Evolutionary conservation across 1,140 invertebrate genomes (phyloP).

Genomic region (Ylistrum balloti): DNA sequence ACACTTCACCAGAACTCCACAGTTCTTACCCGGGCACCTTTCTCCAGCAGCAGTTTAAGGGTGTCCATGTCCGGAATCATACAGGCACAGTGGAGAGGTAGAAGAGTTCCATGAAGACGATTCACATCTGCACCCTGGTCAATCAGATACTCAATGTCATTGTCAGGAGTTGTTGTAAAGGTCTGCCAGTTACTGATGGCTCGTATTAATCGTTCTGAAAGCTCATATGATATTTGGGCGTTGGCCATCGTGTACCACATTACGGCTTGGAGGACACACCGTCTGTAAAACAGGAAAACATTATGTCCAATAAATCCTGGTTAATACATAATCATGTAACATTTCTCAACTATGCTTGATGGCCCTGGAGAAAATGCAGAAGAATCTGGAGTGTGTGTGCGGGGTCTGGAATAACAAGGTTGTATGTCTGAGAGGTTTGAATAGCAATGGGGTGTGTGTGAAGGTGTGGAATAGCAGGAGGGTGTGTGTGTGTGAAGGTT

Average conservation of each 20-base stretch:
- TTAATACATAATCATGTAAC: too few species aligned
- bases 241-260: conserved; percentile 82
- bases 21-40: conserved; percentile 77
- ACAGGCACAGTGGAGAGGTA: conserved; percentile 82
- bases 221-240: conserved; percentile 76
- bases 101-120: conserved; percentile 78
- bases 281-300: conserved; percentile 14
- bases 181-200: conserved; percentile 78
- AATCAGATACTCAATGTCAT: conserved; percentile 79
- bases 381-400: too few species aligned
- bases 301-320: too few species aligned
- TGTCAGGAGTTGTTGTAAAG: conserved; percentile 67
- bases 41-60: conserved; percentile 73
- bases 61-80: conserved; percentile 79
- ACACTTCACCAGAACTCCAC: too few species aligned
- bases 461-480: too few species aligned
- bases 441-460: too few species aligned
- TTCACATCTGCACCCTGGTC: conserved; percentile 81
- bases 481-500: too few species aligned
- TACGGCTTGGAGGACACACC: conserved; percentile 44
- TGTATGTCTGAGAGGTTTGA: too few species aligned
- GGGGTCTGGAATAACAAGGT: too few species aligned
- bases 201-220: conserved; percentile 80
- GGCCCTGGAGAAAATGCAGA: too few species aligned
- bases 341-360: too few species aligned